Evolutionary conservation across 1,140 invertebrate genomes (phyloP).

Genomic region (Drosophila truncata): DNA sequence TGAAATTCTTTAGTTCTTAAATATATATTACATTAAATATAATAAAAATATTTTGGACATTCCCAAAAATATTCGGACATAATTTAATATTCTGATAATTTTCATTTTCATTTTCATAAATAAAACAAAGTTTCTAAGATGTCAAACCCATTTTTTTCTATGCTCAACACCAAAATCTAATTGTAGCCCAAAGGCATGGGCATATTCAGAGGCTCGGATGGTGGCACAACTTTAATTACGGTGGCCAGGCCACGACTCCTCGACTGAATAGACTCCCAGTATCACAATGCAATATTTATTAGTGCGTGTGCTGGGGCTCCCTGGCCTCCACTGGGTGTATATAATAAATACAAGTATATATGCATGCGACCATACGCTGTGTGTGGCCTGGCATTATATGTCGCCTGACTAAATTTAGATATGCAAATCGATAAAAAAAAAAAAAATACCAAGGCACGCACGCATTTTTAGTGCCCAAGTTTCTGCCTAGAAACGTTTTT

Average conservation of each 20-base stretch:
- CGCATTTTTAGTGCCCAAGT: constrained; percentile 69
- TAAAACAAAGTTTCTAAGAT: too few relatives aligned
- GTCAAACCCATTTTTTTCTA: neutral
- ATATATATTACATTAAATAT: too few relatives aligned
- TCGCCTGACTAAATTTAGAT: constrained; percentile 76
- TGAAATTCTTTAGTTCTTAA: too few relatives aligned
- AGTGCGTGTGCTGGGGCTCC: constrained; percentile 52
- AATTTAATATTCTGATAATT: too few relatives aligned
- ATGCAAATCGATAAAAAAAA: constrained; percentile 73
- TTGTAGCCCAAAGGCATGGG: constrained; percentile 48
- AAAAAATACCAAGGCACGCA: constrained; percentile 60
- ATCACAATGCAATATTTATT: constrained; percentile 79
- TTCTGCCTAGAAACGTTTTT: constrained; percentile 28
- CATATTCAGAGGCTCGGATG: constrained; percentile 13
- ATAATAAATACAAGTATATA: constrained; percentile 35
- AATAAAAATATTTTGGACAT: neutral
- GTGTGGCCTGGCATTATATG: constrained; percentile 50
- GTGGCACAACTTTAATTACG: constrained; percentile 67
- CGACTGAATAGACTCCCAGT: constrained; percentile 33
- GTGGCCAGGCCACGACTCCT: constrained; percentile 39
- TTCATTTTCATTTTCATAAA: too few relatives aligned
- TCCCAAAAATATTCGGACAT: neutral
- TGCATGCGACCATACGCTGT: constrained; percentile 29
- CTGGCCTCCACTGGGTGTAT: constrained; percentile 30
- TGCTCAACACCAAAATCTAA: constrained; percentile 52